Evolutionary conservation across 2,797 vertebrate species (phyloP).

Genomic region (Sciaenops ocellatus): DNA sequence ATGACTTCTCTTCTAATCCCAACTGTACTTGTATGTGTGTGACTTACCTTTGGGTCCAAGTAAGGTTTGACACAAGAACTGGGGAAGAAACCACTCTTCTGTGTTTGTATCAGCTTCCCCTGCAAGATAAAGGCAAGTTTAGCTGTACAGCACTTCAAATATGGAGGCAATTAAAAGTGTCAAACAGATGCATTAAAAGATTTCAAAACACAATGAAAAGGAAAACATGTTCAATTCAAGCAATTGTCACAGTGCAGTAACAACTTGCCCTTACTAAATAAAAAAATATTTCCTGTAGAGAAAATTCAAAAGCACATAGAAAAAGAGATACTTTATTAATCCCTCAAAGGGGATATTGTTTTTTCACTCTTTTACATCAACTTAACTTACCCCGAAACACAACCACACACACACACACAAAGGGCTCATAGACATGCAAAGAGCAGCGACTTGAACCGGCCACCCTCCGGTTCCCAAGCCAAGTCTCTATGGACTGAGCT

Average conservation of each 20-base stretch:
- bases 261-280: neutral
- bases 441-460: too few relatives aligned
- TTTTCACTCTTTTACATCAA: too few relatives aligned
- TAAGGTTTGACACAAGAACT: conserved; percentile 95
- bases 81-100: conserved; percentile 95
- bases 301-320: neutral
- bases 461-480: too few relatives aligned
- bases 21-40: neutral
- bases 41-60: conserved; percentile 92
- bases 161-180: neutral
- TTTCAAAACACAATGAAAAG: neutral
- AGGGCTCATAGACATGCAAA: too few relatives aligned
- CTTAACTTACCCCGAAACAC: too few relatives aligned
- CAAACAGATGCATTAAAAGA: neutral
- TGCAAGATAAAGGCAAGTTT: conserved; percentile 66
- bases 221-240: neutral
- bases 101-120: conserved; percentile 92
- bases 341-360: too few relatives aligned
- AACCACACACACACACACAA: too few relatives aligned
- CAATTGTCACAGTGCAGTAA: neutral
- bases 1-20: neutral
- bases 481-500: too few relatives aligned
- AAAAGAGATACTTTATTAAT: too few relatives aligned
- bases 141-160: neutral
- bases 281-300: neutral